Conservation (phyloP, 2,888 invertebrate species). For the Cotesia congregata region DNA sequence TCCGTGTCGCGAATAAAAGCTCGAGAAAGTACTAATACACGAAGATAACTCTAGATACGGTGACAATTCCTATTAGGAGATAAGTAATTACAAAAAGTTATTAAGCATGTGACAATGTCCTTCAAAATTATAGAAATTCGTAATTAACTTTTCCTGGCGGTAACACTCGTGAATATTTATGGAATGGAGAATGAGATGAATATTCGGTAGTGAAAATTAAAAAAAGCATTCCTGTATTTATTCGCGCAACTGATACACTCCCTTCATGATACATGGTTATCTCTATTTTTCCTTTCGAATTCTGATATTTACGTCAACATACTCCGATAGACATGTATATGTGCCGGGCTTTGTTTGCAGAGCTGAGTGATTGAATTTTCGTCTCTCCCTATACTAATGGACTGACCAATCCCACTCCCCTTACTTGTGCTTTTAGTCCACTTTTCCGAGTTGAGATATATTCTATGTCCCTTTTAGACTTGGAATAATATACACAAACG, state of each 20-base stretch:
- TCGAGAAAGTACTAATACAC: not conserved
- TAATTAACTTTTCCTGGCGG: not conserved
- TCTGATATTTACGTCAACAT: not conserved
- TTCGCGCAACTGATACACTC: conserved; percentile 22
- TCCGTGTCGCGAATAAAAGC: not conserved
- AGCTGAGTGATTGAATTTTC: conserved; percentile 48
- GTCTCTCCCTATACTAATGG: conserved; percentile 36
- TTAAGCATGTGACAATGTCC: too few species aligned
- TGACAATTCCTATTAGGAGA: too few species aligned
- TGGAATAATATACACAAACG: not conserved
- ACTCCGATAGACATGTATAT: not conserved
- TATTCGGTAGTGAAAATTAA: conserved; percentile 27
- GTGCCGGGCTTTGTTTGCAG: conserved; percentile 38
- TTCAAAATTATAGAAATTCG: too few species aligned
- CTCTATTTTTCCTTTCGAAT: conserved; percentile 7
- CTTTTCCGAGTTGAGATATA: conserved; percentile 9
- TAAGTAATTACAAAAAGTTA: too few species aligned
- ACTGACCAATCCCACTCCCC: conserved; percentile 41
- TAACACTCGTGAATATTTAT: conserved; percentile 32
- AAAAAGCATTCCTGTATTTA: conserved; percentile 14
- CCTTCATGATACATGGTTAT: conserved; percentile 12
- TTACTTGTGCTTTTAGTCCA: conserved; percentile 34
- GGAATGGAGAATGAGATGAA: conserved; percentile 30
- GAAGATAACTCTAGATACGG: not conserved
- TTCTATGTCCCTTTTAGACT: not conserved